Evolutionary conservation across 2,797 vertebrate genomes (phyloP).

Genomic region (Ceyx erithaca): DNA sequence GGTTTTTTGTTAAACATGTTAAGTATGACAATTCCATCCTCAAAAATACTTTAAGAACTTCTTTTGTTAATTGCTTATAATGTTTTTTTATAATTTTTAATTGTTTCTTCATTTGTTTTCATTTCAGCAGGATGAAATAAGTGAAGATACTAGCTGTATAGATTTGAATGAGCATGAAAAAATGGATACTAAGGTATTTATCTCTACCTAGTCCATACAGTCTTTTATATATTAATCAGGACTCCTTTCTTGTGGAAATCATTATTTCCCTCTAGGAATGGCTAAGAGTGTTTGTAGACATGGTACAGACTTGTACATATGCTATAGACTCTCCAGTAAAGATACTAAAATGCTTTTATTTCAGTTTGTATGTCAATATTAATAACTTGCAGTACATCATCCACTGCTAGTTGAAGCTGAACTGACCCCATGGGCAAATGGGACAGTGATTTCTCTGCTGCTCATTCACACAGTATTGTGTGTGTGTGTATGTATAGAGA

Average conservation of each 20-base stretch:
- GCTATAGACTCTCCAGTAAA: background rate
- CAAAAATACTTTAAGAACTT: background rate
- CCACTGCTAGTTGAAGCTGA: background rate
- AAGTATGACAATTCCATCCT: background rate
- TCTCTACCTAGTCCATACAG: background rate
- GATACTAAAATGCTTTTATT: background rate
- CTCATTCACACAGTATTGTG: background rate
- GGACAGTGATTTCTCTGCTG: background rate
- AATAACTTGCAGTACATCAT: background rate
- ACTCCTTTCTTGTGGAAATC: background rate
- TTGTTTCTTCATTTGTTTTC: background rate
- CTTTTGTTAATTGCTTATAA: background rate
- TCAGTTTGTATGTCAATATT: background rate
- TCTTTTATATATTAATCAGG: background rate
- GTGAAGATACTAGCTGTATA: conserved; percentile 78
- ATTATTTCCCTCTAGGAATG: background rate
- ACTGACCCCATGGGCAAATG: rapidly evolving
- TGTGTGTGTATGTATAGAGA: too few species aligned
- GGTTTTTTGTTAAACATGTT: background rate
- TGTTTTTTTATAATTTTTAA: background rate
- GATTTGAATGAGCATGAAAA: conserved; percentile 82
- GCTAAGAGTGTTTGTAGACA: background rate
- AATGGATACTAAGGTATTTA: conserved; percentile 81
- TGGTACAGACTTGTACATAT: background rate
- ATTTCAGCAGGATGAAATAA: conserved; percentile 79